Percentiles rank a stretch among this genome's conserved stretches.
phyloP scores from a whole-genome alignment of 1,140 invertebrate genomes.

The Trialeurodes vaporariorum region DNA sequence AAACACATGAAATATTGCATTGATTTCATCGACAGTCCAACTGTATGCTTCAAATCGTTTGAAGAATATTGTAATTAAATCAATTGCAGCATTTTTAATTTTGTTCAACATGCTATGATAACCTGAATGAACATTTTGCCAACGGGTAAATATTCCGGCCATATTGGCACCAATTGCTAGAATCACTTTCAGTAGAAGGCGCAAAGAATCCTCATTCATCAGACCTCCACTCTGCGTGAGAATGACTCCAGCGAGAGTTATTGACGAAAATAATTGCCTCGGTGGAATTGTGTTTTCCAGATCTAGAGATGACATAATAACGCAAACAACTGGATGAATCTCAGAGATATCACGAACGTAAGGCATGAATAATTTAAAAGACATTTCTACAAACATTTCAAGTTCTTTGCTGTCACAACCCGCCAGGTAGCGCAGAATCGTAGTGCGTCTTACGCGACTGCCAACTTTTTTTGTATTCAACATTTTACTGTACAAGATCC shows the following conservation, averaged over 20 bases:
- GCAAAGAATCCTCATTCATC: constrained; percentile 36
- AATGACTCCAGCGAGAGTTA: constrained; percentile 65
- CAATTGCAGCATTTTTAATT: constrained; percentile 45
- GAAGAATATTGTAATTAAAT: constrained; percentile 59
- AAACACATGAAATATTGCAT: constrained; percentile 60
- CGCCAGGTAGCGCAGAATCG: constrained; percentile 73
- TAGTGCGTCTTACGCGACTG: constrained; percentile 51
- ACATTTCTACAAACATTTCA: constrained; percentile 64
- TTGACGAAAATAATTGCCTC: constrained; percentile 56
- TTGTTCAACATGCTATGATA: constrained; percentile 54
- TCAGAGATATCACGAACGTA: constrained; percentile 40
- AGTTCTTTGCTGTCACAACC: constrained; percentile 68
- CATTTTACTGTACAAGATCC: constrained; percentile 78
- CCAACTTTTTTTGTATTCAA: constrained; percentile 41
- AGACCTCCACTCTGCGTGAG: constrained; percentile 75
- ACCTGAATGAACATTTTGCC: constrained; percentile 44
- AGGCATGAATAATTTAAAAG: constrained; percentile 58
- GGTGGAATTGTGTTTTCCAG: constrained; percentile 51
- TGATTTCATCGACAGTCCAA: constrained; percentile 57
- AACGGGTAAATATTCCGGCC: constrained; percentile 42
- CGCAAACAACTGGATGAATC: constrained; percentile 13
- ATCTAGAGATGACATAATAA: constrained; percentile 40
- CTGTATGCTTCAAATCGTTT: constrained; percentile 60
- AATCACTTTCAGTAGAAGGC: constrained; percentile 30
- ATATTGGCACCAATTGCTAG: constrained; percentile 52